Conservation (phyloP, 2,113 vertebrate genomes). For the Carassius auratus region DNA sequence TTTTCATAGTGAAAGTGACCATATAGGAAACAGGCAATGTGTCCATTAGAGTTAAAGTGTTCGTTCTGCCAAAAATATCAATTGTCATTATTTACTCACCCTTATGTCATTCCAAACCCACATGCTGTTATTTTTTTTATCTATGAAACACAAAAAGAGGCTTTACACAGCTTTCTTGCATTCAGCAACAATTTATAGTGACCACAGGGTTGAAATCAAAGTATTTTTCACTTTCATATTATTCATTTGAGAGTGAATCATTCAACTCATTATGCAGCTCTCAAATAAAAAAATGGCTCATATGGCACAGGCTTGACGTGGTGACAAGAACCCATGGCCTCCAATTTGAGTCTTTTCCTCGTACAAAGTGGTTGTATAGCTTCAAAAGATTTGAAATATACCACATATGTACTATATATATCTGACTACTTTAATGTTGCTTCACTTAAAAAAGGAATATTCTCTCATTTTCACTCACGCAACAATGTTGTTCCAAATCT, state of each 20-base stretch:
- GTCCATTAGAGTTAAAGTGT: neutral
- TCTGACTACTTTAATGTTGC: neutral
- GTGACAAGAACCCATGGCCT: neutral
- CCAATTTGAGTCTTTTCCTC: neutral
- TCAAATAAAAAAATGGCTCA: neutral
- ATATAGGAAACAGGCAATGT: neutral
- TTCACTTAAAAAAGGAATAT: neutral
- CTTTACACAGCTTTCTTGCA: neutral
- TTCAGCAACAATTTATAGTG: neutral
- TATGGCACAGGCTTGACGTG: neutral
- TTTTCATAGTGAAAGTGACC: neutral
- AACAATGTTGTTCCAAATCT: too few species aligned
- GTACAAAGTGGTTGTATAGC: neutral
- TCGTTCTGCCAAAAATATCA: neutral
- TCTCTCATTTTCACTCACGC: too few species aligned
- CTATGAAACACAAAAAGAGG: neutral
- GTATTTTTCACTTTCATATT: neutral
- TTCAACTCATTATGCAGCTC: neutral
- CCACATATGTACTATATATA: neutral
- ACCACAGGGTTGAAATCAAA: neutral
- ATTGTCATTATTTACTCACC: neutral
- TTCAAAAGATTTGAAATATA: neutral
- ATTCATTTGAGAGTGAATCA: neutral
- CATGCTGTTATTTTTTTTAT: conserved; percentile 1
- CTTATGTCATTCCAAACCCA: neutral